Base-by-base conservation (phyloP, 2,797 vertebrate genomes). In the Eidolon dupreanum region DNA sequence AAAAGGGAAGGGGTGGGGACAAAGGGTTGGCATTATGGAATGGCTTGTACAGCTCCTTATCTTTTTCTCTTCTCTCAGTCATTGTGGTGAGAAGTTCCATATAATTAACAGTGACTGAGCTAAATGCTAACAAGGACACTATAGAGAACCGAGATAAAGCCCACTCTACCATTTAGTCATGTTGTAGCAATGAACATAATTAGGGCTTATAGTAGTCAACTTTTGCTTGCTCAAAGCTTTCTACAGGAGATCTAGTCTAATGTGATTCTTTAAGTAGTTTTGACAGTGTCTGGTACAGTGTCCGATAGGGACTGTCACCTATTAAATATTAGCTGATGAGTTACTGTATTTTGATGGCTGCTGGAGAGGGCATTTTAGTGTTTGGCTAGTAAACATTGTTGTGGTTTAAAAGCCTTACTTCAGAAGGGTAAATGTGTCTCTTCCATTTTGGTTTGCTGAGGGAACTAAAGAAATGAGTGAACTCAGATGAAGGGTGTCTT, bases 1-100 rank as follows among this genome's bases (percentile, higher is more conserved):
- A 36, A 31, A 31, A n/a, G 31, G 4, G 11, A 20, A 49, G 31
- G 2, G 0, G 3, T 3, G 0, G 24, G 8, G 2, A n/a, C 0
- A 16, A 17, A 13, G 41, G 10, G 8, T 38, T 26, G n/a, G 5
- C 5, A 8, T 46, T 20, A 8, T 43, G 49, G 13, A 82, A n/a
- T 33, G 51, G 3, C 17, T n/a, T 83, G 15, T 22, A 2, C 3
- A n/a, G 15, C 43, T 63, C 2, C 46, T 8, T 59, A n/a, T 49
- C 49, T 49, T 51, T 66, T 22, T 5, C 31, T 71, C 57, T 12
- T 82, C 11, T 71, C 65, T 94, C 24, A 17, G 55, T 15, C 57
- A 4, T 2, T 20, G 31, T 93, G 92, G 46, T 65, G 59, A 93
- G 86, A 84, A 57, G 8, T 46, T 90, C 31, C 33, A 6, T 31